Base-by-base conservation (phyloP, 1,140 invertebrate genomes). In the Leptinotarsa undecemlineata region DNA sequence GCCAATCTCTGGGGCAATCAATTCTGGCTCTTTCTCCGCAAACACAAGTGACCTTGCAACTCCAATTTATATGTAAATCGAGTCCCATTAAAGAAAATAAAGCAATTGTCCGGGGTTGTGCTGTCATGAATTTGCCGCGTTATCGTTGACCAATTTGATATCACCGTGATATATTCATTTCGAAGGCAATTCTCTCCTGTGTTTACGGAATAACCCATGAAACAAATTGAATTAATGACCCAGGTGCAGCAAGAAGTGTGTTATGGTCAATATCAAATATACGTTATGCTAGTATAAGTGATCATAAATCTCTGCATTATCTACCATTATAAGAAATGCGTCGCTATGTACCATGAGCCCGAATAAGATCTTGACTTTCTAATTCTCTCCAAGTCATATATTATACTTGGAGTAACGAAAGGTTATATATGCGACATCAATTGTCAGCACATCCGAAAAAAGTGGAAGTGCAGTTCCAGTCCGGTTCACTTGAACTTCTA, bases 71-170 rank as follows among this genome's bases (percentile, higher is more conserved):
- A 57, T 57, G 51, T 19, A 57, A 57, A 57, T 57, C n/a, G 51
- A 19, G 15, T 57, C n/a, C 51, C 51, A 57, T 57, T 57, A 57
- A 57, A 57, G 51, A 57, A 57, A 17, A 19, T 57, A 57, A 57
- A 57, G 51, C n/a, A 57, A 57, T 57, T 57, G 51, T 57, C n/a
- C n/a, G 51, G 51, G 51, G 51, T 57, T 57, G 51, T 19, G 33
- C 14, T 57, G 51, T 57, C 51, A 57, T 57, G 51, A 57, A 57
- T n/a, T n/a, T 57, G 15, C 51, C n/a, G 15, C 51, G 51, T 19
- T 57, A 57, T 57, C 51, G 17, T 19, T 57, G 51, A 57, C 51
- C 51, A 57, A 57, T 57, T 57, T 19, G 15, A n/a, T 57, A 57
- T 57, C 51, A 57, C 51, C n/a, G 17, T 57, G 51, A 57, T 57